Evolutionary conservation across 2,888 invertebrate species (phyloP).

Genomic region (Parnassius orleans): DNA sequence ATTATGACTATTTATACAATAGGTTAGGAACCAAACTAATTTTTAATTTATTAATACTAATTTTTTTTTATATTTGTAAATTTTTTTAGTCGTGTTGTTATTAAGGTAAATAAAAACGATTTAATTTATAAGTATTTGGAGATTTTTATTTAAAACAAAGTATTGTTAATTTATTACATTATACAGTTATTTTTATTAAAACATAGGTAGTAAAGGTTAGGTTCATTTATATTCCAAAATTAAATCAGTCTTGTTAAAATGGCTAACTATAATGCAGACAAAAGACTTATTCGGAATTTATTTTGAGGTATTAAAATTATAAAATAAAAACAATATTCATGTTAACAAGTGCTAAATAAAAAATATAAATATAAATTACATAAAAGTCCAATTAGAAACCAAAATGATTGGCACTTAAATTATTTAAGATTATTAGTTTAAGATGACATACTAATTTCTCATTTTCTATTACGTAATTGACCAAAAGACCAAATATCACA

Average conservation of each 20-base stretch:
- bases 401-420: slow-evolving; percentile 64
- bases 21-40: too few relatives aligned
- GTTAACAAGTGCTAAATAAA: slow-evolving; percentile 55
- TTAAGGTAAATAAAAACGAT: slow-evolving; percentile 6
- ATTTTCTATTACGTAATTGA: slow-evolving; percentile 39
- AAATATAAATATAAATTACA: slow-evolving; percentile 50
- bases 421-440: slow-evolving; percentile 33
- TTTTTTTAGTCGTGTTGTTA: background rate
- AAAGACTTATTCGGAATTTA: slow-evolving; percentile 58
- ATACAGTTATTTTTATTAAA: slow-evolving; percentile 68
- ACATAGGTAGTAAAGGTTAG: slow-evolving; percentile 75
- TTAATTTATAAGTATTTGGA: slow-evolving; percentile 13
- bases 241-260: slow-evolving; percentile 82
- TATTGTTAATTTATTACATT: slow-evolving; percentile 79
- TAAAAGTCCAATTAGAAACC: slow-evolving; percentile 57
- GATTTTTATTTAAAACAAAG: slow-evolving; percentile 33
- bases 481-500: slow-evolving; percentile 58
- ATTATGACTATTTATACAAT: too few relatives aligned
- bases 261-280: slow-evolving; percentile 70
- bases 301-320: slow-evolving; percentile 51
- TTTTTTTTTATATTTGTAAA: too few relatives aligned
- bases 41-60: too few relatives aligned
- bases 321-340: slow-evolving; percentile 55
- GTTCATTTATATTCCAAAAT: slow-evolving; percentile 72
- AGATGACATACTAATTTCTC: slow-evolving; percentile 35